Base-by-base conservation (phyloP, 2,888 invertebrate genomes). In the Belgica antarctica region DNA sequence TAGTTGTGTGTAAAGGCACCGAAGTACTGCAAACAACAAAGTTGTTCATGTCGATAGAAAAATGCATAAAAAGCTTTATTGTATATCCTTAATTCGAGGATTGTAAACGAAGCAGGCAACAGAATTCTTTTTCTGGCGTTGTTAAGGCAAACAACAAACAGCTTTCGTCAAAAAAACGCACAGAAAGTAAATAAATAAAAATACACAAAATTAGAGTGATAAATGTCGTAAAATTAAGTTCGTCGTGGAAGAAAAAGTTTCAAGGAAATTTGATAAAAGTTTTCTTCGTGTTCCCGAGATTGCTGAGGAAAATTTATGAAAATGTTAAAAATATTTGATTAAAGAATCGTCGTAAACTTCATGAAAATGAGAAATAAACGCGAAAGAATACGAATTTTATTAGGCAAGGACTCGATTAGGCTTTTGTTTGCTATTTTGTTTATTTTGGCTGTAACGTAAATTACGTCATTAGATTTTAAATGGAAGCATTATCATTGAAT, bases 41-140 rank as follows among this genome's bases (percentile, higher is more conserved):
- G 31, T 15, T 68, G 52, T 34, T 52, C 66, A 52, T 68, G 68
- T 68, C 34, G 57, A 68, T 57, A 68, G 68, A 68, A 31, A 52
- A 68, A 57, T 68, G 68, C 68, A 68, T 68, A 34, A 68, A 66
- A 31, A 57, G 17, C 31, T 68, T 68, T 68, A 31, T 31, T 31
- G 22, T 52, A 27, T 17, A 17, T 57, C 31, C 57, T 68, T 57
- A 57, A 68, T 47, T 52, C 57, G 52, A 15, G 57, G 47, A 27
- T 25, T 47, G 28, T 66, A 47, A 66, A 66, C 28, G 7, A 63
- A 31, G 34, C 34, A 31, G 12, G n/a, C n/a, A n/a, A n/a, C n/a
- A n/a, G n/a, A n/a, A n/a, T n/a, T n/a, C n/a, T n/a, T n/a, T n/a
- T n/a, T n/a, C n/a, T n/a, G 41, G 41, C 31, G 31, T 3, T 12